Evolutionary conservation across 37 sponge, comb jelly and placozoan genomes (phyloP).

Genomic region (Ephydatia muelleri): DNA sequence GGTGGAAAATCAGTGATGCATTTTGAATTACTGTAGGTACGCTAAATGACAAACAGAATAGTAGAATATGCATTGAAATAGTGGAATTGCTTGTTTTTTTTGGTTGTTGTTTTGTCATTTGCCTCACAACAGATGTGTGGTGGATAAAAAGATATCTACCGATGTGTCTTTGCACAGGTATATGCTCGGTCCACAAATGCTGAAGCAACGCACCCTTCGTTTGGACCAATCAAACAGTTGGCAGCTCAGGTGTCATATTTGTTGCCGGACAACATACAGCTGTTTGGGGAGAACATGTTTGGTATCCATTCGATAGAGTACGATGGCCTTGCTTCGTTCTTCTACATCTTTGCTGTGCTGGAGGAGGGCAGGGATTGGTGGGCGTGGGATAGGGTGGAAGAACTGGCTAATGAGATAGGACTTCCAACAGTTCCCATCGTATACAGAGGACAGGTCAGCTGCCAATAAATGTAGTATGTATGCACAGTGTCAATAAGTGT

Average conservation of each 20-base stretch:
- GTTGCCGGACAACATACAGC: constrained; percentile 67
- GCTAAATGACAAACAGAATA: neutral
- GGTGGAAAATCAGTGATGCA: no score
- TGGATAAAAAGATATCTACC: neutral
- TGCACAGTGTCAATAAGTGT: neutral
- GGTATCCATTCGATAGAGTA: constrained; percentile 84
- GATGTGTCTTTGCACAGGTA: constrained; percentile 26
- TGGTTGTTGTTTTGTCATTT: neutral
- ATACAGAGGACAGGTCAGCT: constrained; percentile 36
- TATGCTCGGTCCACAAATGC: constrained; percentile 64
- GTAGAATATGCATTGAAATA: neutral
- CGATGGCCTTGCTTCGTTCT: constrained; percentile 63
- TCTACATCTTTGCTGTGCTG: constrained; percentile 73
- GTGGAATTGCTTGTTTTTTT: neutral
- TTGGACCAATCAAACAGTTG: constrained; percentile 80
- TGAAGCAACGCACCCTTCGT: constrained; percentile 76
- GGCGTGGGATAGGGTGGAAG: constrained; percentile 68
- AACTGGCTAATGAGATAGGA: constrained; percentile 53
- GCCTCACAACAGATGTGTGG: neutral
- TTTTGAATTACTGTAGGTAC: no score
- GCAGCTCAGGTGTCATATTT: constrained; percentile 50
- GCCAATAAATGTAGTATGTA: neutral
- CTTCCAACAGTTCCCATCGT: constrained; percentile 67
- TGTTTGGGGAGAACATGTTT: constrained; percentile 87
- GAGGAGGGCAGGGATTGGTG: constrained; percentile 63